phyloP scores from a whole-genome alignment of 2,113 vertebrate genomes.

The Centropus bengalensis region DNA sequence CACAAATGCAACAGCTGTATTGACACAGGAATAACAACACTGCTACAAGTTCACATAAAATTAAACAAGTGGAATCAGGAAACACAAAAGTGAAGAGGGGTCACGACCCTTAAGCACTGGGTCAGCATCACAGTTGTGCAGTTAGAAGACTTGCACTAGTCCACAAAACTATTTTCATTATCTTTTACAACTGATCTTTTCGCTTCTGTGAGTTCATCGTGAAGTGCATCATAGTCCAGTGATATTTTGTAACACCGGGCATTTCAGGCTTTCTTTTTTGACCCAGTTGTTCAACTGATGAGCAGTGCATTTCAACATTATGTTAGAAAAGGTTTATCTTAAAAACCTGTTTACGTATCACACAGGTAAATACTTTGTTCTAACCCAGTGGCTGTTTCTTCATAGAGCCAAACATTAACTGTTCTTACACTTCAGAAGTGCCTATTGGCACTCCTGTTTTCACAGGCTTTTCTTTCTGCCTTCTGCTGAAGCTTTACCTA shows the following conservation, averaged over 20 bases:
- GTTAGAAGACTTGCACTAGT: background rate
- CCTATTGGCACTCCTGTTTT: background rate
- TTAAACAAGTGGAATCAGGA: background rate
- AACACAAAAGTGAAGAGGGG: background rate
- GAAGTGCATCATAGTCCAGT: background rate
- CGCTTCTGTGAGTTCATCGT: background rate
- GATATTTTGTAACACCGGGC: background rate
- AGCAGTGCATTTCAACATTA: background rate
- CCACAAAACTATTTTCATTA: background rate
- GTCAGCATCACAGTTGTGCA: background rate
- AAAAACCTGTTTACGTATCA: background rate
- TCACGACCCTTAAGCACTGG: background rate
- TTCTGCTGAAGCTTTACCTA: background rate
- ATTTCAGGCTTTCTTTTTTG: background rate
- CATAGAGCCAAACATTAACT: background rate
- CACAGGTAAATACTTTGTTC: background rate
- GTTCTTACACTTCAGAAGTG: background rate
- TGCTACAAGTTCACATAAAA: background rate
- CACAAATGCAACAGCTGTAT: background rate
- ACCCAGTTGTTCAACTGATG: background rate
- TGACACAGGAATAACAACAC: background rate
- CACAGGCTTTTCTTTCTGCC: background rate
- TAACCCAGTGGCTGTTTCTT: background rate
- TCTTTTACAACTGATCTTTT: background rate
- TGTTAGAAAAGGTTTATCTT: background rate